Evolutionary conservation across 2,113 vertebrate species (phyloP), one percentile per base, ranked within the genome.

Genomic region (Elgaria multicarinata): DNA sequence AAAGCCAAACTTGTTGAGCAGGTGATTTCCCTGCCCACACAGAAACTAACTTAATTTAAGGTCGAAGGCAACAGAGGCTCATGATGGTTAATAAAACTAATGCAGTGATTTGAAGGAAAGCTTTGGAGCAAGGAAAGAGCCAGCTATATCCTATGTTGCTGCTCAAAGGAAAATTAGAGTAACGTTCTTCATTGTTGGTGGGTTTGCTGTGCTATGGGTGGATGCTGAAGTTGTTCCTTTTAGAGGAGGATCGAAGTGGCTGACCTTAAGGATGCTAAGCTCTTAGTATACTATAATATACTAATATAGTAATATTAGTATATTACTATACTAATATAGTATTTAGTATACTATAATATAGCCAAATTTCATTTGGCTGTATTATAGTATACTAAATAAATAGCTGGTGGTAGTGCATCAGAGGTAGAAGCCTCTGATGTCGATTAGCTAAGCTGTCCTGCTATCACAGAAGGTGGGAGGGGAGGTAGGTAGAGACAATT

Each of bases 31-130:
- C 74, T 50, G 20, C 80, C 55, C 9, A 36, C 85, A 89, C 93
- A 69, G 83, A 86, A 88, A 84, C 83, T 87, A 92, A 77, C 31
- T 0, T 90, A 93, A 91, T 94, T 96, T 95, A 92, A 87, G 86
- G 64, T 92, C 72, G 92, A 90, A 91, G 92, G 83, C 85, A 91
- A 92, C 42, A 36, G 0, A 36, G 39, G 24, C 31, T 71, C 2
- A 0, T 3, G 83, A 87, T 90, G 31, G 91, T 93, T 95, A 95
- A 95, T 95, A 92, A 92, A 92, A 93, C 88, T 93, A 91, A 94
- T 89, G 89, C 71, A 83, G 67, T 75, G 67, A 53, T 94, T 95
- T 92, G 76, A 90, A 90, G 83, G 85, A 86, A 46, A 90, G 87
- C 72, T 87, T 82, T 87, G 89, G 71, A 26, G 0, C 24, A 69